These are phyloP conservation scores for Gymnocheta viridis DNA, from an alignment of 2,888 invertebrate species.

Conservation along the genomic window DNA sequence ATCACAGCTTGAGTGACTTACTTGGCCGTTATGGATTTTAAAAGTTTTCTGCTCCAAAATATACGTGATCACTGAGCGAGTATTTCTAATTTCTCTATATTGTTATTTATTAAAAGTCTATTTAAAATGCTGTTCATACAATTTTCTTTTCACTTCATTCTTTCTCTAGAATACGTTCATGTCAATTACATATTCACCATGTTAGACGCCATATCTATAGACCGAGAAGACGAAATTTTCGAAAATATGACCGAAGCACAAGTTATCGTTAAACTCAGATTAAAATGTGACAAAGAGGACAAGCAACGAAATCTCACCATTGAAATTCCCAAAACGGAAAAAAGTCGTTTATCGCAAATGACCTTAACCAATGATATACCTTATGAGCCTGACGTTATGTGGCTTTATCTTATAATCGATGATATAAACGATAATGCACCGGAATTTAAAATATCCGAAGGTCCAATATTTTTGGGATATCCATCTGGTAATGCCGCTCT, in stretches of 20 bases:
- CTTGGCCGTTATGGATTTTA: no score
- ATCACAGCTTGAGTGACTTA: no score
- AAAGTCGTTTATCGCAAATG: not conserved
- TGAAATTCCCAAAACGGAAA: not conserved
- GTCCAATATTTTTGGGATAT: conserved; percentile 72
- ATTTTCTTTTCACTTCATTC: not conserved
- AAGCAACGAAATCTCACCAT: not conserved
- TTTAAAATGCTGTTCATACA: not conserved
- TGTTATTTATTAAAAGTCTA: no score
- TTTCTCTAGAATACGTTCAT: conserved; percentile 72
- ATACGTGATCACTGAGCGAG: no score
- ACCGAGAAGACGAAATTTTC: conserved; percentile 73
- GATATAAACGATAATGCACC: conserved; percentile 76
- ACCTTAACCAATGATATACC: conserved; percentile 71
- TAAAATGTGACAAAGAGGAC: conserved; percentile 64
- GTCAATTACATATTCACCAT: conserved; percentile 72
- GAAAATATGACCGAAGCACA: conserved; percentile 71
- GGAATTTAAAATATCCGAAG: conserved; percentile 70
- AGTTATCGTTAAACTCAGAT: conserved; percentile 71
- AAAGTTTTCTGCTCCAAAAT: no score
- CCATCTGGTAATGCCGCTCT: conserved; percentile 70
- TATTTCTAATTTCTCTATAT: no score
- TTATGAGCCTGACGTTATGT: conserved; percentile 71
- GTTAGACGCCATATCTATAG: conserved; percentile 72
- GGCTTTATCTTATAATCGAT: conserved; percentile 73